Evolutionary conservation across 2,888 invertebrate genomes (phyloP), one percentile per base, ranked within the genome.

Genomic region (Oligia latruncula): DNA sequence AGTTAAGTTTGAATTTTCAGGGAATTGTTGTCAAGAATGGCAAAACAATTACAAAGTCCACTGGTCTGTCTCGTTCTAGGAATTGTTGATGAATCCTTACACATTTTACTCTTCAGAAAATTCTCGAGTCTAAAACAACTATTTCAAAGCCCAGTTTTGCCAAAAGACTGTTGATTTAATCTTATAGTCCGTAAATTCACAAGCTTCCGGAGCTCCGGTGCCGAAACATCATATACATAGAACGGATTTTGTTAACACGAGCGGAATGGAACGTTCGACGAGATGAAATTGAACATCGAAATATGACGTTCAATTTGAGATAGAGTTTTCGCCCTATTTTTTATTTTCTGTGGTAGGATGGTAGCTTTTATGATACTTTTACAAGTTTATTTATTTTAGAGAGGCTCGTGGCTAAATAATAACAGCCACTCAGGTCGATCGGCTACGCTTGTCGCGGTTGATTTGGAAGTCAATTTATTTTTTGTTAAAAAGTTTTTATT

Each of bases 281-380:
- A n/a, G 49, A 76, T 52, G 77, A 43, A 76, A 66, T 35, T 35
- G 77, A 80, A 80, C 66, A 35, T 43, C n/a, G 58, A 60, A 82
- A 67, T 80, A 60, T 80, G 82, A 82, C 49, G 58, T 80, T n/a
- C 60, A 55, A 83, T 80, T 77, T 67, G 2, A 46, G n/a, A 60
- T 52, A 52, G 8, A 20, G 20, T 2, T 2, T 15, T 65, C 2
- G 6, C 20, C 43, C 4, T 8, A 20, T 55, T 29, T 52, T 76
- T 46, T 29, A 15, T n/a, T 76, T 49, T 46, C 9, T 67, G n/a
- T n/a, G 13, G 13, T 23, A 23, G 11, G 13, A 20, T 6, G 17
- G 4, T 15, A n/a, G 11, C n/a, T 4, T 40, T 52, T 15, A 8
- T n/a, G n/a, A 4, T 11, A 6, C 23, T 73, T 58, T 23, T 11